phyloP scores from a whole-genome alignment of 2,113 vertebrate genomes.

The Malurus alboscapulatus region DNA sequence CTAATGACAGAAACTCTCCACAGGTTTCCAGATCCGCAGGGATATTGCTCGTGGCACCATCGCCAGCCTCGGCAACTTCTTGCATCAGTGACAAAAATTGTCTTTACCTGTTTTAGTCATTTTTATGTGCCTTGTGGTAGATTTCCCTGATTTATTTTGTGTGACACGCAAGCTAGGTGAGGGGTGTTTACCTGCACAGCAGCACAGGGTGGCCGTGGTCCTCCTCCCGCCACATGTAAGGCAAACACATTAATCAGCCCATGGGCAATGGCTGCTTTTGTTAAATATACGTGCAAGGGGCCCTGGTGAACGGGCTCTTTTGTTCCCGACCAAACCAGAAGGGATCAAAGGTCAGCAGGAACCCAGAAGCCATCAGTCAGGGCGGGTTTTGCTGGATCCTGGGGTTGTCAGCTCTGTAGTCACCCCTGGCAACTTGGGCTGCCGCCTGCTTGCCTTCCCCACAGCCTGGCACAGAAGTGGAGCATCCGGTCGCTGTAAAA shows the following conservation, averaged over 20 bases:
- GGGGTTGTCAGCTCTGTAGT: slow-evolving; percentile 79
- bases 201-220: accelerated
- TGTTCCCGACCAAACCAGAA: slow-evolving; percentile 73
- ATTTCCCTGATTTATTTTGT: background rate
- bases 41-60: background rate
- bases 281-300: slow-evolving; percentile 67
- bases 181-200: background rate
- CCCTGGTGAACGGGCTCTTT: slow-evolving; percentile 75
- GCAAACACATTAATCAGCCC: slow-evolving; percentile 63
- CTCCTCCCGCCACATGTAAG: background rate
- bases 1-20: background rate
- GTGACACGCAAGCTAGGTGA: background rate
- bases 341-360: slow-evolving; percentile 83
- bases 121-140: background rate
- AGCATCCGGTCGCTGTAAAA: slow-evolving; percentile 52
- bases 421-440: slow-evolving; percentile 78
- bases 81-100: background rate
- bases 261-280: slow-evolving; percentile 60
- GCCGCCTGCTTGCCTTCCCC: slow-evolving; percentile 58
- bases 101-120: slow-evolving; percentile 13
- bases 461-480: slow-evolving; percentile 47
- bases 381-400: slow-evolving; percentile 77
- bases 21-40: background rate
- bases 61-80: background rate
- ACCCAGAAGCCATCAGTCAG: slow-evolving; percentile 87